Conservation (phyloP, 2,797 vertebrate genomes). For the Rhynchotus rufescens region DNA sequence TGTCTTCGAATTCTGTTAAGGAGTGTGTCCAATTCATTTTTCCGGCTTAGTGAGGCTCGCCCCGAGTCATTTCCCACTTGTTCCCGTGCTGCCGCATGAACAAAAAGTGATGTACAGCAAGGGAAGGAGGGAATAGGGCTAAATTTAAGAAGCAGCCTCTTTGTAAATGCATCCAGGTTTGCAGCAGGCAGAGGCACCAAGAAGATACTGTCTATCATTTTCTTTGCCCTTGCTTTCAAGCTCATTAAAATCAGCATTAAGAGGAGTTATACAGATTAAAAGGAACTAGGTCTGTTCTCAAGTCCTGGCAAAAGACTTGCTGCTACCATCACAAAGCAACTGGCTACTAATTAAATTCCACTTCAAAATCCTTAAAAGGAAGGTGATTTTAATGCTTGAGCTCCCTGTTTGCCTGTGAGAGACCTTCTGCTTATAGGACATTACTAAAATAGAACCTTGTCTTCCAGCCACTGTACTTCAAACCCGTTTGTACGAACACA, state of each 20-base stretch:
- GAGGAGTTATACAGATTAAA: slow-evolving; percentile 62
- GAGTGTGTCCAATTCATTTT: slow-evolving; percentile 84
- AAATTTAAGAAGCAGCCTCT: not conserved
- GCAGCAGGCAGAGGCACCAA: slow-evolving; percentile 13
- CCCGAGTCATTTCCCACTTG: slow-evolving; percentile 81
- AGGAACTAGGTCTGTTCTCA: not conserved
- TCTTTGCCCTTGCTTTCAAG: slow-evolving; percentile 61
- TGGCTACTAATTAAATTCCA: slow-evolving; percentile 48
- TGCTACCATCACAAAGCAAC: slow-evolving; percentile 42
- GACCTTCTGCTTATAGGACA: not conserved
- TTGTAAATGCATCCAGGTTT: not conserved
- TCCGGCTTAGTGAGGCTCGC: slow-evolving; percentile 73
- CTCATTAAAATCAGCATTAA: slow-evolving; percentile 64
- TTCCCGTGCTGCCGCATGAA: slow-evolving; percentile 44
- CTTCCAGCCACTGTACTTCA: not conserved
- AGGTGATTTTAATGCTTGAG: slow-evolving; percentile 47
- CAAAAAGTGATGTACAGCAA: not conserved
- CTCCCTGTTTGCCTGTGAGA: not conserved
- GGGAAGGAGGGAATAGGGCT: not conserved
- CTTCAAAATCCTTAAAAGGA: slow-evolving; percentile 4
- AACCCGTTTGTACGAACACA: not conserved
- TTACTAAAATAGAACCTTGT: not conserved
- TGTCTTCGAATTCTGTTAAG: slow-evolving; percentile 78
- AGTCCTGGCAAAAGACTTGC: slow-evolving; percentile 10
- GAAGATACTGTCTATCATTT: slow-evolving; percentile 32